These are phyloP conservation scores for Bovichtus variegatus DNA, from an alignment of 2,797 vertebrate genomes.

Conservation along the genomic window DNA sequence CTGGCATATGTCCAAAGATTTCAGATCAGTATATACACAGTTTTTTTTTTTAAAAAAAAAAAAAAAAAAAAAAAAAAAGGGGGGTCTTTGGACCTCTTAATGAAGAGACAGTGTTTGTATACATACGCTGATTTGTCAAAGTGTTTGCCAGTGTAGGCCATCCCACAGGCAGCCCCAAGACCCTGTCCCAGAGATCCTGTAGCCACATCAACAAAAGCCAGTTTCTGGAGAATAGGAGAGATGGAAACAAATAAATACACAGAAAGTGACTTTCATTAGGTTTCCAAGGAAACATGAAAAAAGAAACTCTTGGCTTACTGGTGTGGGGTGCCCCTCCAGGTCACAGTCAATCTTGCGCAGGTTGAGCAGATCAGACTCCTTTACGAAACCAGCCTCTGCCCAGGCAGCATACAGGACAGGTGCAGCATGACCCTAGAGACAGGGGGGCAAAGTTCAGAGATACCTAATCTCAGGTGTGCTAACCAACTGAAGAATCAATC, in stretches of 20 bases:
- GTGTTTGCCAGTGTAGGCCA: conserved; percentile 93
- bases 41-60: too few relatives aligned
- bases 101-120: background rate
- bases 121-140: conserved; percentile 89
- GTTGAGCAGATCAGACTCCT: conserved; percentile 85
- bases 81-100: background rate
- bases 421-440: conserved; percentile 84
- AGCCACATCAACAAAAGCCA: conserved; percentile 90
- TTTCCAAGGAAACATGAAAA: background rate
- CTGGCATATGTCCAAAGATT: background rate
- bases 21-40: background rate
- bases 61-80: background rate
- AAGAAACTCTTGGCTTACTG: conserved; percentile 82
- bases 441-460: fast-evolving
- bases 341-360: conserved; percentile 87
- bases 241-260: fast-evolving
- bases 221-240: conserved; percentile 80
- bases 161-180: conserved; percentile 90
- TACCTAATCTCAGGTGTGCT: background rate
- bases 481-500: fast-evolving
- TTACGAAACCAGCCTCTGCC: conserved; percentile 86
- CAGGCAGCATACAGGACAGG: conserved; percentile 88
- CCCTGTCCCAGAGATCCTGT: conserved; percentile 92
- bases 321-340: conserved; percentile 89
- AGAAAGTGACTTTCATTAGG: background rate